Evolutionary conservation across 2,113 vertebrate species (phyloP).

Genomic region (Opisthocomus hoazin): DNA sequence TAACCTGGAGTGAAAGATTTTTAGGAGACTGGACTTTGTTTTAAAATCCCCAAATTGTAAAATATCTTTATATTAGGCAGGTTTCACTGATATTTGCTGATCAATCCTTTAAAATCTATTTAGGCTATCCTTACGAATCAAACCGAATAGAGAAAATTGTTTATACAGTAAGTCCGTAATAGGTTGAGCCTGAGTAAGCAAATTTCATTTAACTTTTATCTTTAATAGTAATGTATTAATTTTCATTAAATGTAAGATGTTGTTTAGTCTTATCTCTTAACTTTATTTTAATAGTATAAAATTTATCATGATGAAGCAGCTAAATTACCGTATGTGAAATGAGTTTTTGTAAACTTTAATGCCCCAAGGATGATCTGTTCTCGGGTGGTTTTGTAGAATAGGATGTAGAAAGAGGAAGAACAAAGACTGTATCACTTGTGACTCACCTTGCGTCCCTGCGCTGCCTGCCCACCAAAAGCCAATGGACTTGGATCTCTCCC

Average conservation of each 20-base stretch:
- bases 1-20: neutral
- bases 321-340: neutral
- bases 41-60: neutral
- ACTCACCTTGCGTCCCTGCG: neutral
- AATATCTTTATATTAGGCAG: neutral
- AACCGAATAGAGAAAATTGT: neutral
- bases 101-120: neutral
- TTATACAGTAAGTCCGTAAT: neutral
- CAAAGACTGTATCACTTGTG: neutral
- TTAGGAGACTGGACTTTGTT: neutral
- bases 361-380: neutral
- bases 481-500: neutral
- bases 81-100: neutral
- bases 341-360: neutral
- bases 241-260: neutral
- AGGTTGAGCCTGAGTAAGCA: neutral
- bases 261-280: neutral
- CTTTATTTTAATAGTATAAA: too few species aligned
- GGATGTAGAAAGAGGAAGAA: neutral
- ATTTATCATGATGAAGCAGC: neutral
- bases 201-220: neutral
- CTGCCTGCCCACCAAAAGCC: neutral
- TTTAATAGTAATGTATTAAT: neutral
- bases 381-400: neutral
- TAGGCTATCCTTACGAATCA: neutral